phyloP scores from a whole-genome alignment of 2,888 invertebrate genomes.

The Strigamia maritima region DNA sequence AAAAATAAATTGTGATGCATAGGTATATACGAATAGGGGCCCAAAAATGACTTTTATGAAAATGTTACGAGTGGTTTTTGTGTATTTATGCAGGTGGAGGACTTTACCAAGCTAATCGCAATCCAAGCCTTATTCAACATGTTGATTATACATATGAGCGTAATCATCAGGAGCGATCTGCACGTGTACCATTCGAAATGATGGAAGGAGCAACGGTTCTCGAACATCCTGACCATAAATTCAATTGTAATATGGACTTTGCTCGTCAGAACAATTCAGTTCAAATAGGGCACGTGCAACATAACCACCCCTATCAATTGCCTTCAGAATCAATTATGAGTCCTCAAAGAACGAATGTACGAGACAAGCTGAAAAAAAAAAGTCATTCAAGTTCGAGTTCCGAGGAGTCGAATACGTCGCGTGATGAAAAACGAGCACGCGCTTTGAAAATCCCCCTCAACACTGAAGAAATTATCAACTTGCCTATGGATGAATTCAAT shows the following conservation, averaged over 20 bases:
- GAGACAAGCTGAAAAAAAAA: constrained; percentile 64
- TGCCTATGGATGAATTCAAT: constrained; percentile 97
- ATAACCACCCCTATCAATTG: constrained; percentile 84
- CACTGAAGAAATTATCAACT: constrained; percentile 85
- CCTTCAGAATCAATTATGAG: constrained; percentile 63
- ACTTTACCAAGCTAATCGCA: neutral
- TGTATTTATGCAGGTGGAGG: neutral
- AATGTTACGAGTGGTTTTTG: no score
- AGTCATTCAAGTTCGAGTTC: neutral
- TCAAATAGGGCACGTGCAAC: constrained; percentile 65
- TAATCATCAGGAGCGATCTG: neutral
- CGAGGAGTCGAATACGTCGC: constrained; percentile 55
- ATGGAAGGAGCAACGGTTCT: constrained; percentile 54
- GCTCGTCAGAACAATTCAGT: constrained; percentile 48
- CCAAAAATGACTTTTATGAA: no score
- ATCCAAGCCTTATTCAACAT: constrained; percentile 25
- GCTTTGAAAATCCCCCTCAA: constrained; percentile 74
- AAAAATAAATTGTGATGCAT: no score
- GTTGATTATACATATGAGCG: constrained; percentile 36
- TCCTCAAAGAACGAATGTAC: constrained; percentile 62
- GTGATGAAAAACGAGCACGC: constrained; percentile 82
- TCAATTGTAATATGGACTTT: constrained; percentile 68
- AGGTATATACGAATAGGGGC: no score
- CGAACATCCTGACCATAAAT: constrained; percentile 63
- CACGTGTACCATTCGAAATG: constrained; percentile 39